phyloP scores from a whole-genome alignment of 2,888 invertebrate species.

The Pherbina coryleti region DNA sequence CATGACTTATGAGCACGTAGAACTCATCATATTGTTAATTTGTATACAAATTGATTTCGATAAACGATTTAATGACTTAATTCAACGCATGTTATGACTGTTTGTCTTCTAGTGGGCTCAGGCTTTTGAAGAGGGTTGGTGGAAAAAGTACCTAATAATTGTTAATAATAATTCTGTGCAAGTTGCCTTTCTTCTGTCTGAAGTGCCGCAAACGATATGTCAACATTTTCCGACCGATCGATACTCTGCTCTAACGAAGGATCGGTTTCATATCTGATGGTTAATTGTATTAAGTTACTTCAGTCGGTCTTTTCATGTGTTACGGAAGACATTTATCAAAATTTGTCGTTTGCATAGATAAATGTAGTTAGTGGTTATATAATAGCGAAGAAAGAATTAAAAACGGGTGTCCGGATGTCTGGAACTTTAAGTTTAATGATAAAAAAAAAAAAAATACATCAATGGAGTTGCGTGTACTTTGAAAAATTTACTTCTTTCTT shows the following conservation, averaged over 20 bases:
- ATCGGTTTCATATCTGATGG: slow-evolving; percentile 8
- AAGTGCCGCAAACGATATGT: slow-evolving; percentile 8
- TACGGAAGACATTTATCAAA: slow-evolving; percentile 54
- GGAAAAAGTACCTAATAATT: slow-evolving; percentile 10
- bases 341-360: slow-evolving; percentile 40
- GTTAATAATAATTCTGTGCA: slow-evolving; percentile 30
- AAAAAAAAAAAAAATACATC: too few species aligned
- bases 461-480: too few species aligned
- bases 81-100: slow-evolving; percentile 45
- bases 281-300: background rate
- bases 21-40: slow-evolving; percentile 56
- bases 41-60: slow-evolving; percentile 61
- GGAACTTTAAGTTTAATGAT: slow-evolving; percentile 24
- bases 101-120: background rate
- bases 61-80: slow-evolving; percentile 66
- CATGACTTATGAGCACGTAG: slow-evolving; percentile 66
- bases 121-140: background rate
- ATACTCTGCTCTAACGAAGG: background rate
- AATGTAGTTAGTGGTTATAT: slow-evolving; percentile 34
- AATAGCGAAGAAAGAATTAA: slow-evolving; percentile 41
- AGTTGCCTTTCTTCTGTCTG: slow-evolving; percentile 11
- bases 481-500: too few species aligned
- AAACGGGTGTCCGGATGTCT: slow-evolving; percentile 54
- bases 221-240: background rate
- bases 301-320: slow-evolving; percentile 31